phyloP scores from a whole-genome alignment of 2,113 vertebrate genomes.

The Dendropsophus ebraccatus region DNA sequence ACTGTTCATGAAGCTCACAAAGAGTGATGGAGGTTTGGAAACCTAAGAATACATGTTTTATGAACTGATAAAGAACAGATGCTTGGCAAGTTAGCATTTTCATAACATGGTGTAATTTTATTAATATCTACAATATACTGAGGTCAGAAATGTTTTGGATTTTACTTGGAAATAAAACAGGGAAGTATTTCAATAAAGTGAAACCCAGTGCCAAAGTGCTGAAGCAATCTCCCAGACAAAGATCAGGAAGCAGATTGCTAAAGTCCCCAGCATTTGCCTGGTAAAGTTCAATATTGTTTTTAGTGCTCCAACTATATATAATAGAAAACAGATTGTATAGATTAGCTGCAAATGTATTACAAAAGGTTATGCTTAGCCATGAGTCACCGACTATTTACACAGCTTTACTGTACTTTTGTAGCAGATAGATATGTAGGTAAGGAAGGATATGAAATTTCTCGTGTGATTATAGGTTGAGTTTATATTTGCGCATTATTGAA shows the following conservation, averaged over 20 bases:
- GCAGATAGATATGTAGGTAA: not conserved
- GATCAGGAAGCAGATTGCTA: not conserved
- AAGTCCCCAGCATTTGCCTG: not conserved
- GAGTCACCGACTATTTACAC: not conserved
- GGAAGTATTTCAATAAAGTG: not conserved
- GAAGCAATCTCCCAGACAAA: not conserved
- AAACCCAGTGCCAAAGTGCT: not conserved
- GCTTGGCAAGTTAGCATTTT: not conserved
- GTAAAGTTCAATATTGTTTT: not conserved
- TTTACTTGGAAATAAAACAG: conserved; percentile 9
- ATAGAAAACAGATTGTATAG: not conserved
- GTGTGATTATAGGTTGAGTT: not conserved
- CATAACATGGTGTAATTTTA: not conserved
- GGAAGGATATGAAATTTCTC: not conserved
- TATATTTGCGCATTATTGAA: not conserved
- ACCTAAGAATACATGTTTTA: not conserved
- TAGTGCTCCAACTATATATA: not conserved
- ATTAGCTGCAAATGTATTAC: not conserved
- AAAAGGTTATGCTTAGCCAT: not conserved
- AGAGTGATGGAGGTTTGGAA: not conserved
- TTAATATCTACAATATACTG: not conserved
- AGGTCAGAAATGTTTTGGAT: not conserved
- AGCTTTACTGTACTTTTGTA: not conserved
- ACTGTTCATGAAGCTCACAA: not conserved
- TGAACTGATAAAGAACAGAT: not conserved